Evolutionary conservation across 1,140 invertebrate genomes (phyloP).

Genomic region (Panagrolaimus sp.): DNA sequence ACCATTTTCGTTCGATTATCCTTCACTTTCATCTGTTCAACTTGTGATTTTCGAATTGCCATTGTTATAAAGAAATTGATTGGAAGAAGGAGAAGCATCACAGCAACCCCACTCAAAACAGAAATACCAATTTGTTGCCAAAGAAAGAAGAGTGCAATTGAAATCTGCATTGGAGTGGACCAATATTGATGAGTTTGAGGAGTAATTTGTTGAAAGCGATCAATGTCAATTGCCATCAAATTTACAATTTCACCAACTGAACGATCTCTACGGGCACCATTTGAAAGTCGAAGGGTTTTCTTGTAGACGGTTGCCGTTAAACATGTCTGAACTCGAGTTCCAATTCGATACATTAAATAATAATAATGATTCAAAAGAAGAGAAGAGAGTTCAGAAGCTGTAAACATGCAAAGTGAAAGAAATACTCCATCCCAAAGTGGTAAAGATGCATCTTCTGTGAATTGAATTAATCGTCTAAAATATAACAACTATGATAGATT

Average conservation of each 20-base stretch:
- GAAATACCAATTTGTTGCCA: slow-evolving; percentile 36
- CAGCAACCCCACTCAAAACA: slow-evolving; percentile 30
- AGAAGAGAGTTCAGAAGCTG: slow-evolving; percentile 39
- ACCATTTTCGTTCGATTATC: slow-evolving; percentile 65
- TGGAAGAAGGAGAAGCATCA: slow-evolving; percentile 35
- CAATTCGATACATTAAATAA: slow-evolving; percentile 47
- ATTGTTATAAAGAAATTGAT: slow-evolving; percentile 42
- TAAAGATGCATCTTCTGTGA: slow-evolving; percentile 42
- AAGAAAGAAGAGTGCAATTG: slow-evolving; percentile 32
- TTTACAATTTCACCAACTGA: slow-evolving; percentile 68
- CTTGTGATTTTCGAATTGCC: slow-evolving; percentile 35
- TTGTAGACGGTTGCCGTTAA: slow-evolving; percentile 48
- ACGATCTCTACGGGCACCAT: slow-evolving; percentile 60
- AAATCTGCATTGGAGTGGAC: slow-evolving; percentile 50
- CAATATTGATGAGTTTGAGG: slow-evolving; percentile 56
- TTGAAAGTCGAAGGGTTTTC: slow-evolving; percentile 60
- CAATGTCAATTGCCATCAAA: slow-evolving; percentile 65
- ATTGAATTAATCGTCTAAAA: slow-evolving; percentile 41
- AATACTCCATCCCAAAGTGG: slow-evolving; percentile 48
- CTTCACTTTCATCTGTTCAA: slow-evolving; percentile 62
- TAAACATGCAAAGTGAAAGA: slow-evolving; percentile 44
- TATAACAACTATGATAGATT: too few relatives aligned
- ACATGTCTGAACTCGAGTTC: slow-evolving; percentile 40
- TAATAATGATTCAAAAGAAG: slow-evolving; percentile 47
- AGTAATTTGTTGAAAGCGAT: slow-evolving; percentile 51